Conservation (phyloP, 2,113 vertebrate species). For the Sander lucioperca region DNA sequence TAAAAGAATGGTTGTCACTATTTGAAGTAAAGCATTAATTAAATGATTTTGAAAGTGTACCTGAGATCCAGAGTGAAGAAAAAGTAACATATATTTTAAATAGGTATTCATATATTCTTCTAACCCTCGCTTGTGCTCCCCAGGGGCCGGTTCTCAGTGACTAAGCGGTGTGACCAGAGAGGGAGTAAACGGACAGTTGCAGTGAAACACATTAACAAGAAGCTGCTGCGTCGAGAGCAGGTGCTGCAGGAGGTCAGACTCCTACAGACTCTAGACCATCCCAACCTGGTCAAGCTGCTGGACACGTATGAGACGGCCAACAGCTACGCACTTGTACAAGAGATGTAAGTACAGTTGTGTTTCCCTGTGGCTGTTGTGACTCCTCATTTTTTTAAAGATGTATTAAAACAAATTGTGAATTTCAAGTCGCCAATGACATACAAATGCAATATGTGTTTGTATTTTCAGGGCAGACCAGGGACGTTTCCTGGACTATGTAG, state of each 20-base stretch:
- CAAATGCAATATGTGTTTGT: slow-evolving; percentile 18
- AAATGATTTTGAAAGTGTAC: neutral
- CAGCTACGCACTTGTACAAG: slow-evolving; percentile 92
- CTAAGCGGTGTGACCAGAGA: slow-evolving; percentile 95
- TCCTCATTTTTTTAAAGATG: neutral
- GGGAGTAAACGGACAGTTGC: slow-evolving; percentile 92
- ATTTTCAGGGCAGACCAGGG: slow-evolving; percentile 93
- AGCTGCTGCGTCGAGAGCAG: slow-evolving; percentile 95
- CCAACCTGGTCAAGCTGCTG: slow-evolving; percentile 92
- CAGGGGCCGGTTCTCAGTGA: slow-evolving; percentile 97
- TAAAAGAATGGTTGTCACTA: neutral
- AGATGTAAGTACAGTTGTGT: slow-evolving; percentile 87
- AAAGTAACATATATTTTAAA: neutral
- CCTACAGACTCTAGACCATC: slow-evolving; percentile 94
- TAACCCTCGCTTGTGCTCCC: neutral
- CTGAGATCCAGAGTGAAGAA: neutral
- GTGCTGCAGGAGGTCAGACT: slow-evolving; percentile 94
- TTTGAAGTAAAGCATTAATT: neutral
- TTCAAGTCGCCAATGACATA: neutral
- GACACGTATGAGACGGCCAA: slow-evolving; percentile 94
- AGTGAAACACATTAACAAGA: slow-evolving; percentile 96
- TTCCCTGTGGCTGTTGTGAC: neutral
- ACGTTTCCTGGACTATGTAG: slow-evolving; percentile 95
- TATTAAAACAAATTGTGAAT: neutral
- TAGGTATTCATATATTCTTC: neutral